phyloP scores from a whole-genome alignment of 2,797 vertebrate species.

The Centroberyx gerrardi region DNA sequence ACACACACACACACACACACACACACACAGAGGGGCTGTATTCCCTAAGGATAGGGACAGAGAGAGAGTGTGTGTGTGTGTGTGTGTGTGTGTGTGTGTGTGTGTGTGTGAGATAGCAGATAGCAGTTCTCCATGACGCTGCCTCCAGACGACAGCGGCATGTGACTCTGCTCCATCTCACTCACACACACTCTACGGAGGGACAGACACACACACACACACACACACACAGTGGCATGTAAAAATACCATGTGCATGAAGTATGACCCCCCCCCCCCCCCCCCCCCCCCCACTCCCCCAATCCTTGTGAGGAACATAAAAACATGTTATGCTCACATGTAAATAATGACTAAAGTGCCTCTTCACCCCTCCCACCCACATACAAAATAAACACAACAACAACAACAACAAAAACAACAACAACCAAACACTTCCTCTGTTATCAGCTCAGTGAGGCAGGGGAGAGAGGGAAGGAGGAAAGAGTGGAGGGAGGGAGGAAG shows the following conservation, averaged over 20 bases:
- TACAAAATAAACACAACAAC: constrained; percentile 43
- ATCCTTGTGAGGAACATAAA: no score
- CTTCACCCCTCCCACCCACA: no score
- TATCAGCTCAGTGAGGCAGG: constrained; percentile 23
- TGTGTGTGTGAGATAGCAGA: constrained; percentile 66
- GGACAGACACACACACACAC: constrained; percentile 36
- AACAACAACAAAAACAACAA: constrained; percentile 40
- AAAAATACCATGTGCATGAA: no score
- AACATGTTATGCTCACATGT: no score
- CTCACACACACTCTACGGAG: constrained; percentile 50
- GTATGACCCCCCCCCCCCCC: no score
- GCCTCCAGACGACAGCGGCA: constrained; percentile 76
- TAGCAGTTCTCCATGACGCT: constrained; percentile 74
- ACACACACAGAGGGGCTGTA: constrained; percentile 20
- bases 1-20: constrained; percentile 38
- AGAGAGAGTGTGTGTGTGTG: constrained; percentile 7
- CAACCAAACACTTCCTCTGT: constrained; percentile 11
- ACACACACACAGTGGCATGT: constrained; percentile 20
- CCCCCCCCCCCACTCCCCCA: no score
- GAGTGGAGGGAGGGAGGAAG: neutral
- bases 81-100: constrained; percentile 25
- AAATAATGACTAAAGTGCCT: no score
- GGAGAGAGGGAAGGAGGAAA: neutral
- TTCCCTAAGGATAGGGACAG: constrained; percentile 46
- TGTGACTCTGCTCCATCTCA: constrained; percentile 81